Percentiles rank a stretch among this genome's conserved stretches.
Conservation (phyloP, 2,888 invertebrate genomes). For the Liposcelis brunnea region DNA sequence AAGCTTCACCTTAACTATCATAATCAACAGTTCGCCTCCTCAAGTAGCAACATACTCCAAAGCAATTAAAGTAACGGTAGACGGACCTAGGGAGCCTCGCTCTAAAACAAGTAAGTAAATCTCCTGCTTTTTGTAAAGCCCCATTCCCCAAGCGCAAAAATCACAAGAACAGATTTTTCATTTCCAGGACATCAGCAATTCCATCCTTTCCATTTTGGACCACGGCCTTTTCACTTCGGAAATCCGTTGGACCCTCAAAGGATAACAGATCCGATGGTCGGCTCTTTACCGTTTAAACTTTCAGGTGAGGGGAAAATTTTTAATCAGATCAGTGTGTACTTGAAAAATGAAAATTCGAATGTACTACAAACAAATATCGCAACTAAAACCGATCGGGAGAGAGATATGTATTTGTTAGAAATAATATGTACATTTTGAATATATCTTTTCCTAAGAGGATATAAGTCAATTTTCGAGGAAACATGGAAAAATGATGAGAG, state of each 20-base stretch:
- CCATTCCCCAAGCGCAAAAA: slow-evolving; percentile 10
- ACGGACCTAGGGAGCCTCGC: slow-evolving; percentile 94
- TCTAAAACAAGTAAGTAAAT: slow-evolving; percentile 82
- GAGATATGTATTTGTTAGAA: too few species aligned
- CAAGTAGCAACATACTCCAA: slow-evolving; percentile 90
- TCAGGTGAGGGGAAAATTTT: slow-evolving; percentile 46
- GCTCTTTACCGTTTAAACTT: slow-evolving; percentile 64
- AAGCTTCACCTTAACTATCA: slow-evolving; percentile 87
- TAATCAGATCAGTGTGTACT: too few species aligned
- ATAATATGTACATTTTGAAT: too few species aligned
- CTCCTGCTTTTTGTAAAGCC: neutral
- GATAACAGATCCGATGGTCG: slow-evolving; percentile 40
- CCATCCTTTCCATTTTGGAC: slow-evolving; percentile 79
- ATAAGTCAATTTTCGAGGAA: too few species aligned
- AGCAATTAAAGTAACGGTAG: slow-evolving; percentile 98
- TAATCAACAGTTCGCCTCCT: slow-evolving; percentile 57
- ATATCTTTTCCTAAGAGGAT: too few species aligned
- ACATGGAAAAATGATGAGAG: too few species aligned
- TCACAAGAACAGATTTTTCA: slow-evolving; percentile 10
- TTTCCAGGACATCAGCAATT: slow-evolving; percentile 58
- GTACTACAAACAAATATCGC: too few species aligned
- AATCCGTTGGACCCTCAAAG: slow-evolving; percentile 42
- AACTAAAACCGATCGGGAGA: too few species aligned
- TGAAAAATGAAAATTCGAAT: too few species aligned
- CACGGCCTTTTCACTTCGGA: slow-evolving; percentile 46